Conservation (phyloP, 2,113 vertebrate genomes). For the Casuarius casuarius region DNA sequence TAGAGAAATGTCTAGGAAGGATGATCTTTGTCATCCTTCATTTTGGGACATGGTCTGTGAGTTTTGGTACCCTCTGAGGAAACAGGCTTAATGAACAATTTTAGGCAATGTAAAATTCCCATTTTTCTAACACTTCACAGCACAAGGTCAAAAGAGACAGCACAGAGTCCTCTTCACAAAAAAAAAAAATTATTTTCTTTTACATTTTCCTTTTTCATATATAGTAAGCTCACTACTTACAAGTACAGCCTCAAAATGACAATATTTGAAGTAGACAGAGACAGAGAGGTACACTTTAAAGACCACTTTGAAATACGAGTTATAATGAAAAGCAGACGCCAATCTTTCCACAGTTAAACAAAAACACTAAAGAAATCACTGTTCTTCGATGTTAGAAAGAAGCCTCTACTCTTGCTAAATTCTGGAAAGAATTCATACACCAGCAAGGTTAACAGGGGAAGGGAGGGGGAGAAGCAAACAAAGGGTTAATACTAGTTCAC, state of each 20-base stretch:
- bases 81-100: neutral
- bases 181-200: neutral
- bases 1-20: neutral
- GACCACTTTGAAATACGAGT: neutral
- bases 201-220: neutral
- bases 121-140: neutral
- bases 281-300: neutral
- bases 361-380: neutral
- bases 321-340: neutral
- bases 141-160: too few species aligned
- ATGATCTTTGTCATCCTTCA: neutral
- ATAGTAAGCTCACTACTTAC: too few species aligned
- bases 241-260: too few species aligned
- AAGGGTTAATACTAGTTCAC: neutral
- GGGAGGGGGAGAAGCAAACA: neutral
- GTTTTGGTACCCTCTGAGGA: neutral
- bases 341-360: neutral
- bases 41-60: neutral
- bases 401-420: neutral
- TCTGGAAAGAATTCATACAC: neutral
- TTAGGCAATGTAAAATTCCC: neutral
- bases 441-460: neutral
- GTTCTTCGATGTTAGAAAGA: neutral
- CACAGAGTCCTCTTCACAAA: neutral
- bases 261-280: too few species aligned